phyloP scores from a whole-genome alignment of 2,797 vertebrate species.

The Sebastes trivittatus region DNA sequence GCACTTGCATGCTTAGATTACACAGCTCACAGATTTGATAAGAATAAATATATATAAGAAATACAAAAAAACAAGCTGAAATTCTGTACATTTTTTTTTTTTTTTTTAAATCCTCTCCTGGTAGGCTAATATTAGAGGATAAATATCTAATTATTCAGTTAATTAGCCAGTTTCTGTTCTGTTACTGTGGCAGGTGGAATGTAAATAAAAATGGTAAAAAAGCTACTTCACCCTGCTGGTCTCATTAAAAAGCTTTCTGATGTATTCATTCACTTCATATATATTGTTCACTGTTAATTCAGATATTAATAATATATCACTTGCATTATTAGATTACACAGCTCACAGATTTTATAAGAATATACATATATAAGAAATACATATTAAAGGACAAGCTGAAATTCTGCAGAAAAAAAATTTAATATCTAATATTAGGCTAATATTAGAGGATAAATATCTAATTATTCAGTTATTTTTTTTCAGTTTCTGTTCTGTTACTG shows the following conservation, averaged over 20 bases:
- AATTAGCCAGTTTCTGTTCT: background rate
- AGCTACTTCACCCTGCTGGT: background rate
- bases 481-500: background rate
- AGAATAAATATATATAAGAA: background rate
- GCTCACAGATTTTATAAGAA: background rate
- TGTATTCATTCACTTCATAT: background rate
- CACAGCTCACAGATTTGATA: background rate
- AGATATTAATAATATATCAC: background rate
- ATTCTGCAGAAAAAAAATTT: accelerated
- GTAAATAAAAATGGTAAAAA: background rate
- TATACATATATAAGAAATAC: background rate
- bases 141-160: background rate
- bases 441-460: background rate
- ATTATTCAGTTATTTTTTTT: background rate
- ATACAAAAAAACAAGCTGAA: background rate
- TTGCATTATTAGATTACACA: background rate
- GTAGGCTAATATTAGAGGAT: background rate
- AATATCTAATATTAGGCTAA: background rate
- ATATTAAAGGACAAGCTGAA: background rate
- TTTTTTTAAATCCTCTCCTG: too few species aligned
- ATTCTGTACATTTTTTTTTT: too few species aligned
- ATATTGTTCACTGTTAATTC: background rate
- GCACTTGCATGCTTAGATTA: background rate
- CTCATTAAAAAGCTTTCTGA: background rate
- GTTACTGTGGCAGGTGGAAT: background rate